Percentiles rank a stretch among this genome's conserved stretches.
Conservation (phyloP, 2,888 invertebrate genomes). For the Girardia tigrina region DNA sequence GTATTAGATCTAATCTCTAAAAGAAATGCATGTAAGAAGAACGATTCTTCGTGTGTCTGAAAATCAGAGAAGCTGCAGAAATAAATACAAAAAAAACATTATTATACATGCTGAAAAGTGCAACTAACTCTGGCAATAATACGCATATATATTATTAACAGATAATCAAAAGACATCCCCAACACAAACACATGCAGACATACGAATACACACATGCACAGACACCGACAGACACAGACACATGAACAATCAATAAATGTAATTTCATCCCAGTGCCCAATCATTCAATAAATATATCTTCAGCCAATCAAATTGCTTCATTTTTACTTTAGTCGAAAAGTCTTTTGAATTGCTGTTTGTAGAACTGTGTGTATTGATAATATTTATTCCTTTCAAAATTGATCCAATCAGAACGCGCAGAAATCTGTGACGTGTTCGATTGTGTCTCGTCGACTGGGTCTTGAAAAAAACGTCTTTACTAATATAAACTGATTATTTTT, state of each 20-base stretch:
- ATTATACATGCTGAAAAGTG: not conserved
- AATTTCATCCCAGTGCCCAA: constrained; percentile 6
- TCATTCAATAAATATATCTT: not conserved
- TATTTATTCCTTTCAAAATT: constrained; percentile 8
- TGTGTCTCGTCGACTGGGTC: not conserved
- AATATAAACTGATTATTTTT: constrained; percentile 23
- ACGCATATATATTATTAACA: too few relatives aligned
- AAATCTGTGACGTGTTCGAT: constrained; percentile 14
- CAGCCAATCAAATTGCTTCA: not conserved
- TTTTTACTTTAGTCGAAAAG: not conserved
- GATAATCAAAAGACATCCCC: too few relatives aligned
- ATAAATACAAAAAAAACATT: too few relatives aligned
- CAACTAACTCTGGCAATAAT: too few relatives aligned
- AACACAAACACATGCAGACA: too few relatives aligned
- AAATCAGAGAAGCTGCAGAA: too few relatives aligned
- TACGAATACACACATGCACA: not conserved
- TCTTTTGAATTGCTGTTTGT: not conserved
- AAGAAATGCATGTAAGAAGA: not conserved
- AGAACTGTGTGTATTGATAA: not conserved
- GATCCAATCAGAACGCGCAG: not conserved
- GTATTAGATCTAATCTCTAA: not conserved
- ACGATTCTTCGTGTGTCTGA: not conserved
- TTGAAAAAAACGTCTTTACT: constrained; percentile 18
- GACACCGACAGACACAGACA: too few relatives aligned
- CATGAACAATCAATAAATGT: not conserved